Evolutionary conservation across 92 coral and sea anemone genomes (phyloP), one percentile per base, ranked within the genome.

Genomic region (Palythoa caribaeorum): DNA sequence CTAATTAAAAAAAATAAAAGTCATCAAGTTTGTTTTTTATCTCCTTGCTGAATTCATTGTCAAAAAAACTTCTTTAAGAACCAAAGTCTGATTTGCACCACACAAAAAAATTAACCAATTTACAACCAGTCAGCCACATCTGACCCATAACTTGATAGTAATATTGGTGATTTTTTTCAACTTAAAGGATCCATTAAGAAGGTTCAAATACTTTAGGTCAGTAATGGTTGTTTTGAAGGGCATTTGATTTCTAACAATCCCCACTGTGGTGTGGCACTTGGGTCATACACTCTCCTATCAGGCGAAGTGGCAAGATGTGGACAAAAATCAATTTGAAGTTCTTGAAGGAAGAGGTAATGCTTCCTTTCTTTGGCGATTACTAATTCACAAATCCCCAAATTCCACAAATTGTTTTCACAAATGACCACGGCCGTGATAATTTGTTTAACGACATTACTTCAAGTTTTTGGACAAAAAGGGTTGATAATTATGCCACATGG

Each of bases 141-240:
- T 84, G 89, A 44, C 89, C 92, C 89, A 89, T 89, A 9, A 84
- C 70, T 79, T 90, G 92, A 71, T 90, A 72, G 39, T 90, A 85
- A 38, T 90, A 90, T 52, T 0, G 48, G 76, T 78, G 92, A 8
- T 55, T 55, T 8, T 55, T 11, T 55, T 55, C 14, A 55, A 11
- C 63, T 55, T 55, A 8, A 55, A 8, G 10, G 63, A 55, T 16
- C 63, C 63, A 2, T 55, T 55, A 0, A 55, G 0, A 55, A 55
- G 10, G 9, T 55, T 55, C 63, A 55, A 55, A 55, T 55, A 55
- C 10, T 3, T 3, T 16, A 55, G 2, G 14, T 55, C 63, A 55
- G 63, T 55, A 40, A 40, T 40, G 47, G 47, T 40, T 40, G 15
- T 55, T 55, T 55, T 16, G 17, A 3, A 55, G 17, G 63, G 63